phyloP scores from a whole-genome alignment of 2,888 invertebrate species.

The Scotopteryx bipunctaria region DNA sequence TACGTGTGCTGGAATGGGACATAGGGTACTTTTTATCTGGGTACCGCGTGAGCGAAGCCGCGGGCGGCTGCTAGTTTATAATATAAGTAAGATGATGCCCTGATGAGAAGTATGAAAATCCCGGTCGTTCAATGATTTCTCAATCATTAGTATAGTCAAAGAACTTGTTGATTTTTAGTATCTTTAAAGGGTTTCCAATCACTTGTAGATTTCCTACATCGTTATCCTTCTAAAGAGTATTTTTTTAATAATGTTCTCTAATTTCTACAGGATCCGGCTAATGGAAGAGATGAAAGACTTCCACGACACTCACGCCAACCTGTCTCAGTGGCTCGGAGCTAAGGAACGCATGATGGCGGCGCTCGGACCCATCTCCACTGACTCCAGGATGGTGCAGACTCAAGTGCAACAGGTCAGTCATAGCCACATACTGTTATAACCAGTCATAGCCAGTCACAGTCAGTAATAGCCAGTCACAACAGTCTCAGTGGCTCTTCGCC shows the following conservation, averaged over 20 bases:
- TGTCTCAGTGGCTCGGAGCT: conserved; percentile 93
- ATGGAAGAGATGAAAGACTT: conserved; percentile 96
- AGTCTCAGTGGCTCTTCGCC: too few species aligned
- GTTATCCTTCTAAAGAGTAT: not conserved
- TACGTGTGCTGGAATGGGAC: too few species aligned
- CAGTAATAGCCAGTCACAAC: not conserved
- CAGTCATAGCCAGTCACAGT: not conserved
- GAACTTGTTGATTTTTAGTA: too few species aligned
- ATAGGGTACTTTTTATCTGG: too few species aligned
- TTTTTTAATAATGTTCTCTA: not conserved
- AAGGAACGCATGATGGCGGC: conserved; percentile 98
- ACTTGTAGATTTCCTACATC: too few species aligned
- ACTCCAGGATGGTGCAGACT: conserved; percentile 96
- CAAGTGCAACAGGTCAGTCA: conserved; percentile 92
- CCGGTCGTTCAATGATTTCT: too few species aligned
- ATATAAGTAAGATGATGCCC: too few species aligned
- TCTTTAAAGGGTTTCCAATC: too few species aligned
- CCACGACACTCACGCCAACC: conserved; percentile 93
- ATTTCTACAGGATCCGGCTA: conserved; percentile 83
- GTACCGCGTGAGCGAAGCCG: too few species aligned
- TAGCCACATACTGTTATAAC: not conserved
- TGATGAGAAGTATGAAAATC: too few species aligned
- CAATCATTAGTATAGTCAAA: too few species aligned
- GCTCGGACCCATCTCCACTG: conserved; percentile 97
- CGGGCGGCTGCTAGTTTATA: too few species aligned